Evolutionary conservation across 2,113 vertebrate genomes (phyloP), one percentile per base, ranked within the genome.

Genomic region (Euleptes europaea): DNA sequence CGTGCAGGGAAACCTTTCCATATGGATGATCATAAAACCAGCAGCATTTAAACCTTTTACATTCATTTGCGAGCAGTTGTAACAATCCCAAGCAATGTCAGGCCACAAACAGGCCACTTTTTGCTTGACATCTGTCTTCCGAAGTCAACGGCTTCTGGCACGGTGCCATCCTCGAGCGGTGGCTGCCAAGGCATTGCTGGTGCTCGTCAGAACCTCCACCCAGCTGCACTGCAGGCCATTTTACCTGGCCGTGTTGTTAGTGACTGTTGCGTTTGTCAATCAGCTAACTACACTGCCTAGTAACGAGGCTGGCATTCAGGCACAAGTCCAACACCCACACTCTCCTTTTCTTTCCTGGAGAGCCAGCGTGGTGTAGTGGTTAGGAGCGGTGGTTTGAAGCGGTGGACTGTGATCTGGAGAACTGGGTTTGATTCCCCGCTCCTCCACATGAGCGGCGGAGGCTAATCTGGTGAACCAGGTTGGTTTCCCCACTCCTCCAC

Each of bases 201-300:
- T 60, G 31, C 0, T 49, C 51, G 66, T 19, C 1, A 2, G 35
- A 42, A 21, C 78, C 82, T 6, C 1, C 19, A 83, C 26, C 38
- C 78, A 67, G 86, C 21, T 21, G 40, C 0, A 3, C 77, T 82
- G 23, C 92, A 92, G 89, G 83, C 96, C 96, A 93, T 82, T 97
- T 97, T 93, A 94, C 96, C 95, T 97, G 97, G 97, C 97, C 89
- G 97, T 98, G 97, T 97, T 94, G 97, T 95, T 98, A 98, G 97
- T 97, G 97, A 98, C 97, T 98, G 97, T 90, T 93, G 54, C 71
- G 83, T 72, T 83, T 66, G 92, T 96, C 97, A 98, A 98, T 98
- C 97, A 98, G 97, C 97, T 98, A 98, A 97, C 97, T 95, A 97
- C 97, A 98, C 97, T 98, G 97, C 97, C 97, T 97, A 86, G 96